Conservation (phyloP, 1,140 invertebrate species). For the Limonius californicus region DNA sequence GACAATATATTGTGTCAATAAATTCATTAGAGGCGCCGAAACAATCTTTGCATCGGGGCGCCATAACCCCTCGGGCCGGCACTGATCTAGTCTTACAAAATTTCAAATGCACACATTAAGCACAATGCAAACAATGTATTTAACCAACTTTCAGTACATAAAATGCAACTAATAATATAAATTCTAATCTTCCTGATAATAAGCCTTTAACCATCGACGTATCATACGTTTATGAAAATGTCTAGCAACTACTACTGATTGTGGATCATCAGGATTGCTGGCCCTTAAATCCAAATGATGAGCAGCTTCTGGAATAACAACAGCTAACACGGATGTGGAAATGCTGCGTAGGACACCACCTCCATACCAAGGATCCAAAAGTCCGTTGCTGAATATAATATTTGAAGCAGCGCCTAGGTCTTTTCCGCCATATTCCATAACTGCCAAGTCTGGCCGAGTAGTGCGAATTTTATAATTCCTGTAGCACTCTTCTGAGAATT, state of each 20-base stretch:
- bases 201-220: constrained; percentile 54
- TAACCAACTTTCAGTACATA: no score
- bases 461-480: constrained; percentile 61
- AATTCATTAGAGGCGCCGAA: no score
- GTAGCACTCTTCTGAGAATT: constrained; percentile 63
- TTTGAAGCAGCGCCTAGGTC: constrained; percentile 69
- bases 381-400: constrained; percentile 89
- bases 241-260: constrained; percentile 64
- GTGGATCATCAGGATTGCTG: constrained; percentile 66
- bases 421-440: constrained; percentile 77
- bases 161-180: no score
- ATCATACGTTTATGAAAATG: constrained; percentile 64
- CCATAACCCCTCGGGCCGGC: no score
- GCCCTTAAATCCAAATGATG: constrained; percentile 89
- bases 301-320: constrained; percentile 84
- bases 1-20: no score
- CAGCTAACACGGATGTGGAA: constrained; percentile 61
- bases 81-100: no score
- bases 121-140: no score
- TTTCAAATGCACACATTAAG: no score
- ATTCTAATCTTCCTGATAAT: background rate
- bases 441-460: constrained; percentile 61
- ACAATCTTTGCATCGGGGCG: no score
- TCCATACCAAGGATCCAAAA: constrained; percentile 89
- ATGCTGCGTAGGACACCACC: constrained; percentile 77